Base-by-base conservation (phyloP, 2,113 vertebrate species). In the Elachura formosa region DNA sequence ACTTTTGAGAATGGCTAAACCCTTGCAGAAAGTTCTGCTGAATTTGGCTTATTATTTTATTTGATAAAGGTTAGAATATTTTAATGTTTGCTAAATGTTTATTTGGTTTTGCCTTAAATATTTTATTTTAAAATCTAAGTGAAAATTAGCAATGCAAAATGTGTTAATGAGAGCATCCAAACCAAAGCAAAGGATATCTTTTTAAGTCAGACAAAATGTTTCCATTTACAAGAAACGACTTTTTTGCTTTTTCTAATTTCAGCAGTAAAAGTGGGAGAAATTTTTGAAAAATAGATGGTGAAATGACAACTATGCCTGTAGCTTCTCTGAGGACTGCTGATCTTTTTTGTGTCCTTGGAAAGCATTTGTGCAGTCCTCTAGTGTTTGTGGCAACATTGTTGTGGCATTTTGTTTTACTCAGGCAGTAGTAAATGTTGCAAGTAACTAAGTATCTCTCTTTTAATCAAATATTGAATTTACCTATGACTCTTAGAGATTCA, bases 391-490 rank as follows among this genome's bases (percentile, higher is more conserved):
- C 54, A 92, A 52, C 46, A 54, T 28, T 83, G 21, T 59, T 89
- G 72, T 79, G 81, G 59, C 54, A 51, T 86, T 92, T 89, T 82
- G 23, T 89, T 96, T 94, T 89, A 33, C 74, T 88, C 56, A 63
- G 36, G 17, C 68, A 23, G 6, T 63, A 82, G 62, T 81, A 67
- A 36, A 48, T 2, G 3, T 43, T 88, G 59, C 73, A 95, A 82
- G 66, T 63, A 90, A 92, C 72, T 40, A 45, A 78, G 7, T 87
- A 63, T 67, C 43, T 89, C 25, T 61, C 58, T 85, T 64, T 71
- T 64, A 84, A 92, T 86, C 79, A 83, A 90, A 90, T 84, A 93
- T 23, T 71, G 73, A 75, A 78, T 90, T 92, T 92, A 24, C 77
- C 19, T 49, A 36, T 62, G 55, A 90, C 63, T 14, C 38, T 63